These are phyloP conservation scores for Greenwoodochromis staneri DNA, from an alignment of 2,113 vertebrate species.

Conservation along the genomic window DNA sequence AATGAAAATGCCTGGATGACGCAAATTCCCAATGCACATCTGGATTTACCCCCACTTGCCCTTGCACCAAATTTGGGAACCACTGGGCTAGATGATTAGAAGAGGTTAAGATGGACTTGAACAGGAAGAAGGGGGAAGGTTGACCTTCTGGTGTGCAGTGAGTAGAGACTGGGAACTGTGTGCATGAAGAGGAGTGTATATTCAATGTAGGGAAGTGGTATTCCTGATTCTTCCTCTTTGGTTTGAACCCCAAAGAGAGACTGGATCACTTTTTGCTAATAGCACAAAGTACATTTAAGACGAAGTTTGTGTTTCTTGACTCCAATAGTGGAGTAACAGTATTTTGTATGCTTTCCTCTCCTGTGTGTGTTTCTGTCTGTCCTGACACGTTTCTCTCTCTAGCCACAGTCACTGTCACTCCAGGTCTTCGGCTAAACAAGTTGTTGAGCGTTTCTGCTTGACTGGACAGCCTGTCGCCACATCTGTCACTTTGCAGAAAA, in stretches of 20 bases:
- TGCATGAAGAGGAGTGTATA: not conserved
- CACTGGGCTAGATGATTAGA: not conserved
- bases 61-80: not conserved
- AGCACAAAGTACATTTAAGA: not conserved
- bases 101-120: not conserved
- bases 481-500: slow-evolving; percentile 50
- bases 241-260: not conserved
- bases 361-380: not conserved
- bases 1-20: not conserved
- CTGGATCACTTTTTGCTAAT: not conserved
- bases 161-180: not conserved
- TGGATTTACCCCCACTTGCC: not conserved
- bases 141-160: not conserved
- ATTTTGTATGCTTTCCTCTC: not conserved
- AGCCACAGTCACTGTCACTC: slow-evolving; percentile 36
- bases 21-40: not conserved
- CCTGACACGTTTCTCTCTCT: slow-evolving; percentile 1
- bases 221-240: not conserved
- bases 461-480: slow-evolving; percentile 43
- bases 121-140: not conserved
- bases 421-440: slow-evolving; percentile 25
- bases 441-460: slow-evolving; percentile 47
- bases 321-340: not conserved
- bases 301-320: not conserved
- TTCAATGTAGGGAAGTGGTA: not conserved